A percentile compares a stretch with the other conserved stretches of the same genome.
phyloP scores from a whole-genome alignment of 2,797 vertebrate genomes.

The Halcyon leucocephala region DNA sequence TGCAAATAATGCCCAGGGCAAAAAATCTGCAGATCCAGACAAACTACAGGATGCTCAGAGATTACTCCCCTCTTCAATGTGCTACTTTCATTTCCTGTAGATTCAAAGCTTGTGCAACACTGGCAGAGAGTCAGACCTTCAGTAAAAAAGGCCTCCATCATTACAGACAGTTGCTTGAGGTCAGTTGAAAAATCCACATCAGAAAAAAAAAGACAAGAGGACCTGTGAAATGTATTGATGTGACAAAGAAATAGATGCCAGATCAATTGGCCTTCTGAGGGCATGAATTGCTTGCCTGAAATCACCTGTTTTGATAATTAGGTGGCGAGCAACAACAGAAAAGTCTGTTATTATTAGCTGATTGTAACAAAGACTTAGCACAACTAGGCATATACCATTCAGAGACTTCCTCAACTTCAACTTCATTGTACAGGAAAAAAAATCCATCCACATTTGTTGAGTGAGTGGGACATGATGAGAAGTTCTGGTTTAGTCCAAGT shows the following conservation, averaged over 20 bases:
- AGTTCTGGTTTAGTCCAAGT: not conserved
- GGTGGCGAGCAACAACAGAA: not conserved
- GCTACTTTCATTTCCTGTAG: not conserved
- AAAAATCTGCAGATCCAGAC: not conserved
- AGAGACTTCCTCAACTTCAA: not conserved
- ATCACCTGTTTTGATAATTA: not conserved
- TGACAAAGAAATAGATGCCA: not conserved
- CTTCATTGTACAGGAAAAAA: not conserved
- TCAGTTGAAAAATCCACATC: not conserved
- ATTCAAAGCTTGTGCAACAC: not conserved
- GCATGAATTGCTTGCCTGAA: not conserved
- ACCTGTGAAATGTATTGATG: not conserved
- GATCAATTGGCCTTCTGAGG: not conserved
- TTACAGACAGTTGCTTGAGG: not conserved
- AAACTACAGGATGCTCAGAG: not conserved
- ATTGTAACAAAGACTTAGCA: not conserved
- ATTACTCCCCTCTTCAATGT: not conserved
- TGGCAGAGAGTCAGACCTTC: not conserved
- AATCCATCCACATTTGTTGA: not conserved
- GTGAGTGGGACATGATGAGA: not conserved
- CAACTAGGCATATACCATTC: not conserved
- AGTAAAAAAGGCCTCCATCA: not conserved
- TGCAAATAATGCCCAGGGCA: not conserved
- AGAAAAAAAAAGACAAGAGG: not conserved
- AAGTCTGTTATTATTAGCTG: not conserved